Evolutionary conservation across 2,797 vertebrate genomes (phyloP).

Genomic region (Lagocephalus sceleratus): DNA sequence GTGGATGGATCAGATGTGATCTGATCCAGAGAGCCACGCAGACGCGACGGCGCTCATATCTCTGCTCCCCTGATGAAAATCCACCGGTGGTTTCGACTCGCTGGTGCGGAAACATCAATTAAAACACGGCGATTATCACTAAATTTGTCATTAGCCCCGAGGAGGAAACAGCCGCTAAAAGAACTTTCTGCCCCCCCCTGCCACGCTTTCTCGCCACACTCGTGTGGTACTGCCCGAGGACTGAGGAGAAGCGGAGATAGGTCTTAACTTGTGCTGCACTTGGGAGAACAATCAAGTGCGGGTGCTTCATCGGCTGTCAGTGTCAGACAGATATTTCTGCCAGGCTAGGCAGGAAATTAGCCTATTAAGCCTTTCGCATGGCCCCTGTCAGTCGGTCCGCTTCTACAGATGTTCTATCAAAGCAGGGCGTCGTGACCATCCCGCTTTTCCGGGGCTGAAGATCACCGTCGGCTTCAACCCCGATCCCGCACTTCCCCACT

Average conservation of each 20-base stretch:
- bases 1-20: slow-evolving; percentile 34
- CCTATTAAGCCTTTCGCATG: slow-evolving; percentile 88
- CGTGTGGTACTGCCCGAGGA: too few species aligned
- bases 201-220: too few species aligned
- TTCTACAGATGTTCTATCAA: slow-evolving; percentile 88
- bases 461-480: slow-evolving; percentile 22
- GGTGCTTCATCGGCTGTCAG: slow-evolving; percentile 88
- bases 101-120: slow-evolving; percentile 73
- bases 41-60: slow-evolving; percentile 45
- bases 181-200: slow-evolving; percentile 13
- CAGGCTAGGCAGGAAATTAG: slow-evolving; percentile 89
- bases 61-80: slow-evolving; percentile 57
- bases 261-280: slow-evolving; percentile 83
- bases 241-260: slow-evolving; percentile 51
- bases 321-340: slow-evolving; percentile 83
- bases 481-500: slow-evolving; percentile 2
- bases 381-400: slow-evolving; percentile 75
- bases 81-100: slow-evolving; percentile 60
- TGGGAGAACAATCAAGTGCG: slow-evolving; percentile 83
- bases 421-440: slow-evolving; percentile 87
- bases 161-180: slow-evolving; percentile 42
- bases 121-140: slow-evolving; percentile 73
- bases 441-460: slow-evolving; percentile 72
- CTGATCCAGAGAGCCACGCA: slow-evolving; percentile 26
- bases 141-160: slow-evolving; percentile 68